Evolutionary conservation across 2,113 vertebrate species (phyloP).

Genomic region (Oreotrochilus melanogaster): DNA sequence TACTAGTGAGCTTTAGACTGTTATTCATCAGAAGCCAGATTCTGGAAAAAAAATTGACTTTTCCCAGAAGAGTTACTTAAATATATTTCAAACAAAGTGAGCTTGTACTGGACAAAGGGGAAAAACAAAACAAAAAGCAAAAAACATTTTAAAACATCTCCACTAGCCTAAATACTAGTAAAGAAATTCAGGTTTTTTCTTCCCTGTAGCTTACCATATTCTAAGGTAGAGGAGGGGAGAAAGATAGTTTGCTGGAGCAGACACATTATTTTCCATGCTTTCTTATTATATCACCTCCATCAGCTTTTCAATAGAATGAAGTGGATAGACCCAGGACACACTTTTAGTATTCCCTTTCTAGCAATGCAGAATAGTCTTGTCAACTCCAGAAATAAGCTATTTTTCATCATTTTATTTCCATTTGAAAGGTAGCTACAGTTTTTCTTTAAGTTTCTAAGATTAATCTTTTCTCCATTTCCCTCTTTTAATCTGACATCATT

Average conservation of each 20-base stretch:
- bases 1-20: slow-evolving; percentile 52
- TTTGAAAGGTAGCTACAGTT: background rate
- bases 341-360: background rate
- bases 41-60: slow-evolving; percentile 48
- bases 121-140: slow-evolving; percentile 42
- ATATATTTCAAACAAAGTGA: slow-evolving; percentile 62
- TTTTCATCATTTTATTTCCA: background rate
- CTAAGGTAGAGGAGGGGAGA: background rate
- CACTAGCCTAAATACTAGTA: slow-evolving; percentile 38
- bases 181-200: slow-evolving; percentile 45
- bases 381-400: background rate
- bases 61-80: slow-evolving; percentile 61
- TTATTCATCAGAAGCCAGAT: slow-evolving; percentile 55
- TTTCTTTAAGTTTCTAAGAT: background rate
- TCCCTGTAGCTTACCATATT: background rate
- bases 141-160: slow-evolving; percentile 43
- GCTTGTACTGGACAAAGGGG: slow-evolving; percentile 32
- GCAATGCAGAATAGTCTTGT: background rate
- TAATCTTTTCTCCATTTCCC: background rate
- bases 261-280: background rate
- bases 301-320: background rate
- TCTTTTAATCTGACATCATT: slow-evolving; percentile 22
- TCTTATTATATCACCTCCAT: background rate
- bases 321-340: no score
- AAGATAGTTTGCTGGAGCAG: background rate